Base-by-base conservation (phyloP, 2,113 vertebrate genomes). In the Centropus unirufus region DNA sequence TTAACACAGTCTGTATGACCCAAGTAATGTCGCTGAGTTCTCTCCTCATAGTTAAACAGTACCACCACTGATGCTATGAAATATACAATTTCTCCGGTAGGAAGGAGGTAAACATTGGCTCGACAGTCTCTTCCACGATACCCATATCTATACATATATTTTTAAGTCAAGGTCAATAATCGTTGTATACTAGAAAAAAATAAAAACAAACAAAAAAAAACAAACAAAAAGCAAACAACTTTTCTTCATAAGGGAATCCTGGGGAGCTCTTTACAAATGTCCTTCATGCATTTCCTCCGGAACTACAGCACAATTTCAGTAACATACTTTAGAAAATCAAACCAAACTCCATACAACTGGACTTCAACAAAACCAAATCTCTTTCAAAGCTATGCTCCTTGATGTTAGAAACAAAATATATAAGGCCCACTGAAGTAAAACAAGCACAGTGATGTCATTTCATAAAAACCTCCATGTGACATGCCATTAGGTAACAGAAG, bases 1-100 rank as follows among this genome's bases (percentile, higher is more conserved):
- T 99, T 99, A 89, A 99, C 99, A 4, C 99, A 99, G 97, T 99
- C 99, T 5, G 99, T 99, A 95, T 99, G 99, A 90, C 99, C 99
- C 80, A 99, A 97, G 97, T 99, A 99, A 96, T 99, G 99, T 55
- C 99, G 98, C 75, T 99, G 99, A 58, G 99, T 99, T 87, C 98
- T 98, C 73, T 99, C 99, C 66, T 99, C 99, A 24, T 99, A 99
- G 97, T 99, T 99, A 97, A 99, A 99, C 1, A 99, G 98, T 85
- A 99, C 99, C 27, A 99, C 99, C 29, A 99, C 98, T 0, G 99
- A 99, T 23, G 99, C 99, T 26, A 99, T 98, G 94, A 99, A 99
- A 97, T 99, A 99, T 7, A 99, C 99, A 3, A 99, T 99, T 97
- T 99, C 99, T 75, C 99, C 99, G 0, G 99, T 99, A 83, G 99